These are phyloP conservation scores for Centropus bengalensis DNA, from an alignment of 2,113 vertebrate genomes.

Conservation along the genomic window DNA sequence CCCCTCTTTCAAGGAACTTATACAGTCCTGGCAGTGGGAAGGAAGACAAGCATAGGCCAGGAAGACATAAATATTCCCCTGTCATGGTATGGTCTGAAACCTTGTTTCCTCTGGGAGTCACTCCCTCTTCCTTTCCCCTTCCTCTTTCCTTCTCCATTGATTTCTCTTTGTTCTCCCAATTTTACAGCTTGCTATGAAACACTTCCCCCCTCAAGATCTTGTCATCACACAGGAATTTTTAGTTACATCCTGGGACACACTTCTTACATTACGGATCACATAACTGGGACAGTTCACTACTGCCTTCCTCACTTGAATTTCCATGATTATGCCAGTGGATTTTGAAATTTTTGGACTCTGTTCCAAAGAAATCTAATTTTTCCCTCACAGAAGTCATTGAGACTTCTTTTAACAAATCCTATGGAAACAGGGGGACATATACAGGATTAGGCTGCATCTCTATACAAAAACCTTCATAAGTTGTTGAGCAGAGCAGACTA, in stretches of 20 bases:
- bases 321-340: neutral
- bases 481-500: neutral
- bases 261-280: neutral
- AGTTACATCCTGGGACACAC: neutral
- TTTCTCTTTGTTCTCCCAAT: neutral
- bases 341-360: neutral
- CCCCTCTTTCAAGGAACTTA: neutral
- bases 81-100: neutral
- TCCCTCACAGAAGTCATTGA: neutral
- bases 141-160: neutral
- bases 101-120: neutral
- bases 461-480: neutral
- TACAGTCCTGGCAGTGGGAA: neutral
- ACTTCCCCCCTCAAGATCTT: neutral
- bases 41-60: neutral
- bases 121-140: neutral
- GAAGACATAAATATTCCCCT: slow-evolving; percentile 43
- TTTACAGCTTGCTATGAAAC: neutral
- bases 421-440: neutral
- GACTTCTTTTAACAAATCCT: neutral
- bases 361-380: neutral
- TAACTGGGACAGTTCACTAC: neutral
- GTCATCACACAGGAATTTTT: neutral
- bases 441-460: neutral
- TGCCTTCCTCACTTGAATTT: neutral